Percentiles rank a stretch among this genome's conserved stretches.
These are phyloP conservation scores for Mimumesa dahlbomi DNA, from an alignment of 2,888 invertebrate genomes.

Conservation along the genomic window DNA sequence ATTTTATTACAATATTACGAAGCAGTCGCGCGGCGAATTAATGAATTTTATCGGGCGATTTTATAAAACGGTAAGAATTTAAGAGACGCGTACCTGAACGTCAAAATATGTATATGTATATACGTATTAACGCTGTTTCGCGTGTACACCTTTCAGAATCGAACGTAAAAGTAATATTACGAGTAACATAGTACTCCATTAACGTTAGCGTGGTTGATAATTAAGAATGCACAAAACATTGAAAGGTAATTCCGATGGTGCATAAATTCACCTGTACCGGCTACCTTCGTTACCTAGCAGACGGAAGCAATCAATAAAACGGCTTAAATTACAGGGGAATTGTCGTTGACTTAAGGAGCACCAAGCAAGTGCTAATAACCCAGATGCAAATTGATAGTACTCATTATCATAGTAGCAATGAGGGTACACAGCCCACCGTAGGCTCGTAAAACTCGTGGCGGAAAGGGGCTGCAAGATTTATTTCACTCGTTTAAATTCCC, in stretches of 20 bases:
- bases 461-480: slow-evolving; percentile 46
- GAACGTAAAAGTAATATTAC: background rate
- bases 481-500: slow-evolving; percentile 52
- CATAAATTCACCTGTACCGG: slow-evolving; percentile 1
- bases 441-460: slow-evolving; percentile 34
- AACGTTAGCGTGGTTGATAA: background rate
- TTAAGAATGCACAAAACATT: too few relatives aligned
- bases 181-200: background rate
- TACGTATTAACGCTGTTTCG: too few relatives aligned
- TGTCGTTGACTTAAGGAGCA: slow-evolving; percentile 46
- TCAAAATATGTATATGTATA: background rate
- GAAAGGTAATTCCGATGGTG: too few relatives aligned
- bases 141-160: too few relatives aligned
- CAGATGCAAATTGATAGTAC: slow-evolving; percentile 54
- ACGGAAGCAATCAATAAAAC: slow-evolving; percentile 52
- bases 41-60: too few relatives aligned
- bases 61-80: background rate
- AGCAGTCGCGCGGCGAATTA: too few relatives aligned
- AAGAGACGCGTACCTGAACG: background rate
- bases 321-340: slow-evolving; percentile 47
- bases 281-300: too few relatives aligned
- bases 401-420: slow-evolving; percentile 52
- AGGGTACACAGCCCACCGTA: slow-evolving; percentile 19
- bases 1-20: too few relatives aligned
- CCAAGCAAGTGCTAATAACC: slow-evolving; percentile 46